Conservation (phyloP, 2,113 vertebrate genomes). For the Micromys minutus region DNA sequence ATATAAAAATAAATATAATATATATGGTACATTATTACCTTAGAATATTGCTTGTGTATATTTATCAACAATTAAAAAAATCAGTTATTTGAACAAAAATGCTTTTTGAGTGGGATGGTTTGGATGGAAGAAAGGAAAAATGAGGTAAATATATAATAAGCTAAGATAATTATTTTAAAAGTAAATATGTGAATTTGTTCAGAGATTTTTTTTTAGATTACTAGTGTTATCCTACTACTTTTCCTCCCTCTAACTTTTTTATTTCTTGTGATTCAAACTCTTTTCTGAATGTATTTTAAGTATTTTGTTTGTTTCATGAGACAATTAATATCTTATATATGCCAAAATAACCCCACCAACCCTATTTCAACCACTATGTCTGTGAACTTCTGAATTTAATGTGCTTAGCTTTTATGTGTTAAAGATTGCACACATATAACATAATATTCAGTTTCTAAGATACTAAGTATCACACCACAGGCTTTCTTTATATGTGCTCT, state of each 20-base stretch:
- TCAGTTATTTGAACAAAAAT: too few species aligned
- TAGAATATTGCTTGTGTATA: not conserved
- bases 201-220: not conserved
- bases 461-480: not conserved
- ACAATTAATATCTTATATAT: not conserved
- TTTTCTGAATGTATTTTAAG: not conserved
- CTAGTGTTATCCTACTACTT: not conserved
- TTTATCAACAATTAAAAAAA: not conserved
- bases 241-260: not conserved
- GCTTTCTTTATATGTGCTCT: not conserved
- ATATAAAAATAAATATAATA: too few species aligned
- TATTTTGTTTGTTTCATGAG: not conserved
- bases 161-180: not conserved
- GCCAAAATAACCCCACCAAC: not conserved
- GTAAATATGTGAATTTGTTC: not conserved
- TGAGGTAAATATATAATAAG: too few species aligned
- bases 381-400: not conserved
- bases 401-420: not conserved
- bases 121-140: too few species aligned
- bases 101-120: too few species aligned
- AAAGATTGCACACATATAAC: not conserved
- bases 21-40: too few species aligned
- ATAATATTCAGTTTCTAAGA: not conserved
- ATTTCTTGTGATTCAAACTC: not conserved
- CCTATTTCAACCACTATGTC: not conserved